Percentiles rank a stretch among this genome's conserved stretches.
phyloP scores from a whole-genome alignment of 2,797 vertebrate genomes.

The Triplophysa yarkandensis region DNA sequence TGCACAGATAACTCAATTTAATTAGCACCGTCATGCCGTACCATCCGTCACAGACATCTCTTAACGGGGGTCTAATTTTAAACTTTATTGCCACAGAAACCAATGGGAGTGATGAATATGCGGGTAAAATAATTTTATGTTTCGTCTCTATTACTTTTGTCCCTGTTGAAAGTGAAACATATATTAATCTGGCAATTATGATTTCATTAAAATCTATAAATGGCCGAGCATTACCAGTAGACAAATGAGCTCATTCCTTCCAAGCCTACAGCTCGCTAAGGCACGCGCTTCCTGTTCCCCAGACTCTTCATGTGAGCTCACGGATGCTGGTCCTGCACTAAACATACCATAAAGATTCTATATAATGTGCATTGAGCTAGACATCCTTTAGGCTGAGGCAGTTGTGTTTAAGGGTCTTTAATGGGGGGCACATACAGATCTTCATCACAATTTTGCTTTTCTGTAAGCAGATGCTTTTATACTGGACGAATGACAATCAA shows the following conservation, averaged over 20 bases:
- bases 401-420: neutral
- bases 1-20: constrained; percentile 66
- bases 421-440: neutral
- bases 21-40: constrained; percentile 70
- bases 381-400: neutral
- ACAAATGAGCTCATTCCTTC: constrained; percentile 68
- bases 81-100: constrained; percentile 75
- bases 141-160: constrained; percentile 75
- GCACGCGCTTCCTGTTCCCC: constrained; percentile 23
- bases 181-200: constrained; percentile 78
- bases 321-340: constrained; percentile 17
- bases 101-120: constrained; percentile 77
- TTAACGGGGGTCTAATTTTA: constrained; percentile 77
- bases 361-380: neutral
- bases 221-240: constrained; percentile 75
- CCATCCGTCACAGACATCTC: constrained; percentile 73
- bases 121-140: constrained; percentile 80
- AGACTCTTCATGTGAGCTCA: constrained; percentile 23
- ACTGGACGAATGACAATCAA: neutral
- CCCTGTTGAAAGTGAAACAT: constrained; percentile 71
- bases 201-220: constrained; percentile 84
- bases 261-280: constrained; percentile 35
- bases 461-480: neutral
- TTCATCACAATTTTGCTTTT: neutral
- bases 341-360: constrained; percentile 6